These are phyloP conservation scores for Cyanistes caeruleus DNA, from an alignment of 2,113 vertebrate species.

Conservation along the genomic window DNA sequence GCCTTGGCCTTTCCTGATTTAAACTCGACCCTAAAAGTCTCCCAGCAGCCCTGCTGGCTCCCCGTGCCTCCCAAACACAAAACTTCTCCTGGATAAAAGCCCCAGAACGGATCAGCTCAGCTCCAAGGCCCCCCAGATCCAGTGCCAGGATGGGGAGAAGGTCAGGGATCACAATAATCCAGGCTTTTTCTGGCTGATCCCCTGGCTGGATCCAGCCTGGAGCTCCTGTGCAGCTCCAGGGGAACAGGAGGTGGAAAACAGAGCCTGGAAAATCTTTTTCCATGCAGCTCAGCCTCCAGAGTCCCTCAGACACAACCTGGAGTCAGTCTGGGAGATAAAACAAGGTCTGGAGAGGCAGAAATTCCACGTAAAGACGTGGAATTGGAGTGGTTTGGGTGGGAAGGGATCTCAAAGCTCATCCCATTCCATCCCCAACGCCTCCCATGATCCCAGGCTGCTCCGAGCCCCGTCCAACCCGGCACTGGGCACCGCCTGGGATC, in stretches of 20 bases:
- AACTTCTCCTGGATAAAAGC: neutral
- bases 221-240: neutral
- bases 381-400: neutral
- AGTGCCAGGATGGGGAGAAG: neutral
- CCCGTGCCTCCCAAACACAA: neutral
- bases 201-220: neutral
- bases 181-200: neutral
- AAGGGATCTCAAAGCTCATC: neutral
- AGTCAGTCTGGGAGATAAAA: neutral
- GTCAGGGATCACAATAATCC: neutral
- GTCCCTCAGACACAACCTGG: neutral
- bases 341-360: neutral
- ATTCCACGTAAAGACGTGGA: neutral
- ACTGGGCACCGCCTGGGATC: neutral
- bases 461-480: accelerated
- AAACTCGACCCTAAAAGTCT: neutral
- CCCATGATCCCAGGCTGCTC: neutral
- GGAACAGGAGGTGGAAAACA: neutral
- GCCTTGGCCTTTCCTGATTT: neutral
- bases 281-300: neutral
- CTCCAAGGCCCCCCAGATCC: neutral
- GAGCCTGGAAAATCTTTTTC: neutral
- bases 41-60: neutral
- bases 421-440: neutral
- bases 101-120: neutral